Evolutionary conservation across 1,140 invertebrate genomes (phyloP).

Genomic region (Archivesica marissinica): DNA sequence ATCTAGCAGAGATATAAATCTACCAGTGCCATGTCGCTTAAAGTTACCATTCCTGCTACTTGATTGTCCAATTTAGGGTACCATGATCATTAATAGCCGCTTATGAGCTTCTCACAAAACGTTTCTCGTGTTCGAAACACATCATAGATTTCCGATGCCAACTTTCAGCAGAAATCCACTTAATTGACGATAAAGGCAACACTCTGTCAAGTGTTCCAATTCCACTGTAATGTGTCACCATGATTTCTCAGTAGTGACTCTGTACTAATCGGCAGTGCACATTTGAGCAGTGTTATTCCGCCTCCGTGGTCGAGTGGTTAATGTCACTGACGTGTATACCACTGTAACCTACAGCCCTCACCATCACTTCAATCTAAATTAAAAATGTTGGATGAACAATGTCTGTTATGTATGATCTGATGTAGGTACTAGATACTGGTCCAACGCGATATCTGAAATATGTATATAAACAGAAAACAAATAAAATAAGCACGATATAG

Average conservation of each 20-base stretch:
- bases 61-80: slow-evolving; percentile 48
- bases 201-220: not conserved
- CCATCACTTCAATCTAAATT: too few relatives aligned
- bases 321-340: too few relatives aligned
- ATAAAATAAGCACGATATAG: not conserved
- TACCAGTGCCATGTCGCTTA: slow-evolving; percentile 13
- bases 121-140: slow-evolving; percentile 53
- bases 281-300: too few relatives aligned
- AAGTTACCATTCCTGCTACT: slow-evolving; percentile 41
- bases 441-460: too few relatives aligned
- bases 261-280: too few relatives aligned
- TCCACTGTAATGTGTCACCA: not conserved
- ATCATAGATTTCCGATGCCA: slow-evolving; percentile 51
- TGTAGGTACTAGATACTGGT: too few relatives aligned
- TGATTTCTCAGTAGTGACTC: too few relatives aligned
- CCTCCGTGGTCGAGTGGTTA: too few relatives aligned
- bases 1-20: slow-evolving; percentile 24
- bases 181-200: not conserved
- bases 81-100: slow-evolving; percentile 53
- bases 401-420: too few relatives aligned
- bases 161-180: slow-evolving; percentile 35
- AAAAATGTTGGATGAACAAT: too few relatives aligned
- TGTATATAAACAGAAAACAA: not conserved
- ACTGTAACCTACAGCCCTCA: too few relatives aligned
- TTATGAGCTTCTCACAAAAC: slow-evolving; percentile 53